Conservation (phyloP, 2,113 vertebrate species). For the Apaloderma vittatum region DNA sequence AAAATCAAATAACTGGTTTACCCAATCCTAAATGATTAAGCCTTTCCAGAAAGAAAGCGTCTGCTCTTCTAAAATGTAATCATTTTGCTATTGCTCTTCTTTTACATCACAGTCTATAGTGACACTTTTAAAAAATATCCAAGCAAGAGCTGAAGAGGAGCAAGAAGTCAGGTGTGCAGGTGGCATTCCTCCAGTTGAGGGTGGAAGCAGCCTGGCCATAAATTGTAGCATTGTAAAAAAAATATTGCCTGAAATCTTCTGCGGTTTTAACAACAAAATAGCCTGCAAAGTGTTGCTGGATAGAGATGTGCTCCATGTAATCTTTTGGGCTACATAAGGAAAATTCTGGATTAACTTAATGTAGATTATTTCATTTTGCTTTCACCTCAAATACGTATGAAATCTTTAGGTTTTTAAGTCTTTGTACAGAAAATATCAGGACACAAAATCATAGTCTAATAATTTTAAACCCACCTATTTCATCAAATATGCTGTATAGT, state of each 20-base stretch:
- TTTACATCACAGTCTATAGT: neutral
- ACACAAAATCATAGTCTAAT: neutral
- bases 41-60: conserved; percentile 23
- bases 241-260: neutral
- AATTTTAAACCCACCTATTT: neutral
- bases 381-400: neutral
- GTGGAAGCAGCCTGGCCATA: neutral
- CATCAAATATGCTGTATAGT: neutral
- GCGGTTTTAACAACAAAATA: neutral
- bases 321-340: neutral
- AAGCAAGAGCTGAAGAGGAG: neutral
- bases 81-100: neutral
- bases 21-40: neutral
- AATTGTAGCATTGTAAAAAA: neutral
- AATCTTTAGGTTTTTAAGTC: neutral
- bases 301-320: neutral
- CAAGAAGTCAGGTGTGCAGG: neutral
- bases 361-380: neutral
- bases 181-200: neutral
- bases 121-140: neutral
- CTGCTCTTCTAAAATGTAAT: neutral
- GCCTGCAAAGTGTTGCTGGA: neutral
- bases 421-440: neutral
- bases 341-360: neutral
- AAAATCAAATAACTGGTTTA: neutral